phyloP scores from a whole-genome alignment of 2,797 vertebrate species.

The Simalia tracyae region DNA sequence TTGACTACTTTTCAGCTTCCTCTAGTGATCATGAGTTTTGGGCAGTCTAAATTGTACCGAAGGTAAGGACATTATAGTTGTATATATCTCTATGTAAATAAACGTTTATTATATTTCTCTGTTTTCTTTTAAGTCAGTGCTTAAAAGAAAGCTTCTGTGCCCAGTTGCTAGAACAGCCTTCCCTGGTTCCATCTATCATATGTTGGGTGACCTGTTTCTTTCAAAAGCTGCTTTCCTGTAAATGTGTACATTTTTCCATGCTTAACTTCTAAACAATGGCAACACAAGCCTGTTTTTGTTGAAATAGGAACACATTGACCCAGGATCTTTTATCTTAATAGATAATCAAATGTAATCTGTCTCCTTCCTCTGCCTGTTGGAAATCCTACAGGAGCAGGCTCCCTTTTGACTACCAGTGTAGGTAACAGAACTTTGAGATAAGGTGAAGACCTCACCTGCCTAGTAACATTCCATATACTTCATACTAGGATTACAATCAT shows the following conservation, averaged over 20 bases:
- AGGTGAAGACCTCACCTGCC: not conserved
- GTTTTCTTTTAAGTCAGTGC: slow-evolving; percentile 19
- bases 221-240: not conserved
- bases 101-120: not conserved
- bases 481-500: not conserved
- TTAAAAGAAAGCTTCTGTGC: not conserved
- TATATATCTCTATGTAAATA: not conserved
- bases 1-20: slow-evolving; percentile 92
- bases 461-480: not conserved
- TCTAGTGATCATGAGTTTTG: slow-evolving; percentile 83
- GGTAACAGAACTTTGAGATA: not conserved
- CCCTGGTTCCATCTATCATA: not conserved
- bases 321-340: not conserved
- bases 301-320: not conserved
- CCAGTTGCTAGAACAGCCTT: not conserved
- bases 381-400: not conserved
- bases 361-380: not conserved
- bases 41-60: slow-evolving; percentile 91
- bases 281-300: not conserved
- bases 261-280: not conserved
- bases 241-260: not conserved
- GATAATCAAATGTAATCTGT: not conserved
- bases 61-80: slow-evolving; percentile 74
- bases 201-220: not conserved
- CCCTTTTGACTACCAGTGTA: not conserved